Evolutionary conservation across 2,888 invertebrate species (phyloP), one percentile per base, ranked within the genome.

Genomic region (Metallyticus violacea): DNA sequence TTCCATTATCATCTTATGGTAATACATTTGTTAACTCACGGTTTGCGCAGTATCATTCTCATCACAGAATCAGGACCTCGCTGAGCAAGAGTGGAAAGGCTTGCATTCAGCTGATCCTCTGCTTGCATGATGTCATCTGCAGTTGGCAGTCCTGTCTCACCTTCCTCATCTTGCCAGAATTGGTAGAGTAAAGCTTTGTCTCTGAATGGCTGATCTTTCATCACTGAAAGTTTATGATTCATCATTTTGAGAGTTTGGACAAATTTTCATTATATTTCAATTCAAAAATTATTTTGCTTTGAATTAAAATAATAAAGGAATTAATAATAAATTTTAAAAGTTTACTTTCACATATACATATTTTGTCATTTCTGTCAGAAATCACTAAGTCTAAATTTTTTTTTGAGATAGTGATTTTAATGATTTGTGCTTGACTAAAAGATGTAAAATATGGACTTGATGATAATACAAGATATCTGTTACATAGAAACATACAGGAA

Each of bases 141-240:
- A 62, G 94, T 94, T 25, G 92, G 89, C 87, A 92, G 91, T 26
- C 93, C 93, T 26, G 93, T 93, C 28, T 93, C 94, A 88, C 95
- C 94, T 90, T 95, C 95, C 85, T 93, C 92, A 91, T 96, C 96
- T 91, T 95, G 94, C 91, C 95, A 94, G 93, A 97, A 97, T 87
- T 96, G 95, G 92, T 97, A 97, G 90, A 96, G 94, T 90, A 96
- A 94, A 91, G 95, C 95, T 93, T 96, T 96, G 93, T 97, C 97
- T 91, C 95, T 95, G 92, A 97, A 97, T 84, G 96, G 95, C 90
- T 96, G 96, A 90, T 97, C 96, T 89, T 95, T 94, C 89, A 95
- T 95, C 87, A 96, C 96, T 96, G 91, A 86, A 91, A 91, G 15
- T 62, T 62, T 2, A 15, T 62, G 15, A 62, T 62, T 62, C 22